Conservation (phyloP, 2,113 vertebrate species). For the Sarotherodon lohbergeri region DNA sequence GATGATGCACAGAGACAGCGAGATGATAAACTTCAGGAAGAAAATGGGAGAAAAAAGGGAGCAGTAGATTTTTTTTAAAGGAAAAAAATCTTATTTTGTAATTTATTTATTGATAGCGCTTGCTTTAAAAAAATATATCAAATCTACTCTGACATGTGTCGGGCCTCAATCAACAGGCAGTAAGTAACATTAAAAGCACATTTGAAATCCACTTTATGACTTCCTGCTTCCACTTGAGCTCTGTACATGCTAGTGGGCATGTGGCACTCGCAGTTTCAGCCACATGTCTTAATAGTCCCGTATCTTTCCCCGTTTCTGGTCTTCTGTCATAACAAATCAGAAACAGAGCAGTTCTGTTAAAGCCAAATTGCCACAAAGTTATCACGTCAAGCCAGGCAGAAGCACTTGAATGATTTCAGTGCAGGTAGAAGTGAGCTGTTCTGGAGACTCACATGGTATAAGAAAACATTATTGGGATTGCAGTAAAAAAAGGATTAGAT, state of each 20-base stretch:
- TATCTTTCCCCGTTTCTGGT: neutral
- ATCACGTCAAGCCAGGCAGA: neutral
- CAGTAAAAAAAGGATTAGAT: neutral
- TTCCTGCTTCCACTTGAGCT: neutral
- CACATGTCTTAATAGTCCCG: neutral
- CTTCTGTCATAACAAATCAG: slow-evolving; percentile 4
- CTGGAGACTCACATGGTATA: neutral
- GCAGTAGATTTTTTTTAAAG: neutral
- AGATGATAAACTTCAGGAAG: slow-evolving; percentile 31
- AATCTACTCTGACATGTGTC: neutral
- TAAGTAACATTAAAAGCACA: neutral
- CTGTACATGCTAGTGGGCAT: neutral
- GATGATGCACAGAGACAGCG: neutral
- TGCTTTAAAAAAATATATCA: neutral
- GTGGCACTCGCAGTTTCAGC: neutral
- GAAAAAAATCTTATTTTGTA: neutral
- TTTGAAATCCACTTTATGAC: neutral
- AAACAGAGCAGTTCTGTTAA: neutral
- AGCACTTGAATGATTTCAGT: slow-evolving; percentile 4
- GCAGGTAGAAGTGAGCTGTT: neutral
- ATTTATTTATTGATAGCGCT: neutral
- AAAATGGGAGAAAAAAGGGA: slow-evolving; percentile 17
- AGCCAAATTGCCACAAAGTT: slow-evolving; percentile 7
- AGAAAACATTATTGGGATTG: slow-evolving; percentile 28
- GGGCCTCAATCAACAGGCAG: neutral